These are phyloP conservation scores for Portunus trituberculatus DNA, from an alignment of 1,140 invertebrate genomes.

Conservation along the genomic window DNA sequence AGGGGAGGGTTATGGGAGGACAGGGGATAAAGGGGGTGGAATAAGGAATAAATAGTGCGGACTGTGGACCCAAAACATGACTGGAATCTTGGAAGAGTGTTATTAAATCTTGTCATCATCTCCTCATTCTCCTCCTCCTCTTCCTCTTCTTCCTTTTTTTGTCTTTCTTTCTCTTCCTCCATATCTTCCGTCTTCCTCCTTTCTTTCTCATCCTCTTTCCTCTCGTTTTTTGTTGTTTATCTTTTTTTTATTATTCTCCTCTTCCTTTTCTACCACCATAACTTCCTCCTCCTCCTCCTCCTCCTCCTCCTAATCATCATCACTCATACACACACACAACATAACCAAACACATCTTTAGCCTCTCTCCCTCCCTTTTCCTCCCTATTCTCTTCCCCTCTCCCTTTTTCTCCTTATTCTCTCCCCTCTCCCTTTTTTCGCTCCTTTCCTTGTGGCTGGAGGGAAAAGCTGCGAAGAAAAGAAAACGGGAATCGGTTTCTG, in stretches of 20 bases:
- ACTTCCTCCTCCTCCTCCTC: neutral
- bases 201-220: neutral
- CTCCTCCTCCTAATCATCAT: neutral
- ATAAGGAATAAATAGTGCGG: no score
- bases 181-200: slow-evolving; percentile 2
- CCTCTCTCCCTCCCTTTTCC: neutral
- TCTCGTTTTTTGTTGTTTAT: neutral
- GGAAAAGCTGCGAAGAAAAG: neutral
- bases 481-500: neutral
- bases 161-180: neutral
- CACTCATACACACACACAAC: neutral
- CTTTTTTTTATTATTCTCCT: neutral
- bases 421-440: neutral
- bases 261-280: neutral
- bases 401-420: neutral
- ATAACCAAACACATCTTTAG: neutral
- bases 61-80: no score
- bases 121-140: neutral
- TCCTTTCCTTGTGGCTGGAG: neutral
- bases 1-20: no score
- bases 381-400: neutral
- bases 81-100: no score
- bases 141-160: neutral
- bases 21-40: no score
- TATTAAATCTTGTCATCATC: neutral